Evolutionary conservation across 2,888 invertebrate genomes (phyloP), one percentile per base, ranked within the genome.

Genomic region (Drosophila conformis): DNA sequence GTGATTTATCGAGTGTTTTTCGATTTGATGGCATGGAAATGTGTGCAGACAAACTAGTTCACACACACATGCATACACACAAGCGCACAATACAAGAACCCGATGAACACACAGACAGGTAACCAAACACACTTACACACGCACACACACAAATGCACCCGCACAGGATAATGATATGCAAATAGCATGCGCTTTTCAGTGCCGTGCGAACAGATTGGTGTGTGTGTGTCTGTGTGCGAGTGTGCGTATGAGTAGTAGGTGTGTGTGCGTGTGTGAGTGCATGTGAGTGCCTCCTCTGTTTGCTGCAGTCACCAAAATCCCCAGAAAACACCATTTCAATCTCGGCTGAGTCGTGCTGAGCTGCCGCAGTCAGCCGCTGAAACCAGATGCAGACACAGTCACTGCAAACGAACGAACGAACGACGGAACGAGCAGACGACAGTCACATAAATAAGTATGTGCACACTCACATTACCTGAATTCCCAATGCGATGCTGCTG

Each of bases 121-220:
- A 42, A 42, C 42, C 46, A 42, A 42, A 42, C 56, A 60, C n/a
- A 61, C 25, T 48, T 21, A 51, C 48, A 62, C 42, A 27, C 25
- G 57, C 52, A 49, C 61, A 65, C 76, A 67, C 61, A 70, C 68
- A 64, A 42, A 64, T 67, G 57, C 61, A 69, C 64, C 76, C 73
- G 72, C 78, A 78, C 71, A 73, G 62, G 33, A 82, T 87, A 87
- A 87, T 87, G 87, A 82, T 86, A 86, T 87, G 86, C 87, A 86
- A 87, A 87, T 86, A 87, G 86, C 66, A 76, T 86, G 86, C 84
- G 79, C 84, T 86, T 85, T 87, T 81, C 82, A 73, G 67, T 63
- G 69, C 40, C 78, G 81, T 57, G 33, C 61, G 59, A 67, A 42
- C 38, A 49, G 29, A 35, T 51, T 15, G 31, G 21, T 56, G 11